Conservation (phyloP, 2,888 invertebrate genomes). For the Tanaodytes sp. region DNA sequence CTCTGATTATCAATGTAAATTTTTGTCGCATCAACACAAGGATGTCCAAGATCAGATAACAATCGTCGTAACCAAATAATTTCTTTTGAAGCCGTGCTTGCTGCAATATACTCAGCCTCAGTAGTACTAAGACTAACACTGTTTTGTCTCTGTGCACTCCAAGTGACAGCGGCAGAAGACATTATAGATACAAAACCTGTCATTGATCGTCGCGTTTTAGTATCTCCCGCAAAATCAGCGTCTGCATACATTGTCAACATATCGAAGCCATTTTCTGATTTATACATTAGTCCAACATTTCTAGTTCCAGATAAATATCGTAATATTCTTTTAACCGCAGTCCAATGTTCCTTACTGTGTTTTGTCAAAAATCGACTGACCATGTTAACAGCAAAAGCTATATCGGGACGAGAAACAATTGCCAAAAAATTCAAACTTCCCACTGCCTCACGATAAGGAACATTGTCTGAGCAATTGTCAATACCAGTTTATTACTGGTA, state of each 20-base stretch:
- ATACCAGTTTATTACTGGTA: neutral
- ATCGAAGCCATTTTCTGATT: conserved; percentile 2
- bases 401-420: conserved; percentile 48
- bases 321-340: conserved; percentile 22
- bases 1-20: conserved; percentile 33
- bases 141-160: conserved; percentile 11
- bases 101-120: conserved; percentile 28
- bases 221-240: conserved; percentile 27
- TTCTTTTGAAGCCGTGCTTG: conserved; percentile 14
- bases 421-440: conserved; percentile 44
- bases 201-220: conserved; percentile 5
- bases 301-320: conserved; percentile 11
- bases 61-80: conserved; percentile 20
- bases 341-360: conserved; percentile 39
- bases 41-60: conserved; percentile 5
- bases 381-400: conserved; percentile 45
- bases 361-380: conserved; percentile 31
- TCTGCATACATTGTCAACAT: conserved; percentile 36
- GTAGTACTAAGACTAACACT: conserved; percentile 11
- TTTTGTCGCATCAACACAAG: conserved; percentile 8
- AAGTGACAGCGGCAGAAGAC: neutral
- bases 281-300: conserved; percentile 34
- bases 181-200: conserved; percentile 3
- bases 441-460: conserved; percentile 41
- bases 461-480: neutral